Evolutionary conservation across 2,113 vertebrate species (phyloP), one percentile per base, ranked within the genome.

Genomic region (Hippoglossus stenolepis): DNA sequence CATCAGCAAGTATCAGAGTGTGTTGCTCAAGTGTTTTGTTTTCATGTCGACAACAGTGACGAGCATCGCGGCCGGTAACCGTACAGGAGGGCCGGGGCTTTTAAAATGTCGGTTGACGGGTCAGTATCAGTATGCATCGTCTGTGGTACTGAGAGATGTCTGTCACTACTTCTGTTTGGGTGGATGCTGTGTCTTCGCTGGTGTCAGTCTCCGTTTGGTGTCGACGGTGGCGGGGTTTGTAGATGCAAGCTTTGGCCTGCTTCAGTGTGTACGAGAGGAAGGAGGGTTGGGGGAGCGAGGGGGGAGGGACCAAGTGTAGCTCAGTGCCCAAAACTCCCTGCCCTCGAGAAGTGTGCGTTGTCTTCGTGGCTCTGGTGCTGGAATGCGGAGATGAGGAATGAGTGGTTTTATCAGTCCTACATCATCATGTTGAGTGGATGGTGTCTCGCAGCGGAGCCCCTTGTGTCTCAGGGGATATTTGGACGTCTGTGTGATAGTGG

Each of bases 221-320:
- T 88, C 14, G 81, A 54, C 73, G 68, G 69, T 83, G 86, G 58
- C 45, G 7, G 13, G 49, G 68, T 62, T 14, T 83, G 79, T 69
- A 54, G 86, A 28, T 81, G 80, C 62, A 70, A 70, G 74, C 72
- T 80, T 63, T 87, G 84, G 80, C 28, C 70, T 87, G 81, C 81
- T 82, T 80, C 81, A 89, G 23, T 92, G 88, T 92, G 83, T 87
- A 43, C 43, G 35, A 67, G 17, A 35, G 54, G n/a, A 63, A 14
- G 57, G 28, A 3, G 31, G 24, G 23, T 17, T 57, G 38, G 57
- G 35, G 0, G 54, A 59, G 38, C 20, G 56, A 56, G 86, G 77
- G 70, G 75, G 86, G 76, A 84, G 88, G 88, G 67, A 80, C 89
- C 83, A 70, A 93, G 91, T 84, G 85, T 91, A 93, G 91, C 91